Conservation (phyloP, 2,113 vertebrate species). For the Indicator maculatus region DNA sequence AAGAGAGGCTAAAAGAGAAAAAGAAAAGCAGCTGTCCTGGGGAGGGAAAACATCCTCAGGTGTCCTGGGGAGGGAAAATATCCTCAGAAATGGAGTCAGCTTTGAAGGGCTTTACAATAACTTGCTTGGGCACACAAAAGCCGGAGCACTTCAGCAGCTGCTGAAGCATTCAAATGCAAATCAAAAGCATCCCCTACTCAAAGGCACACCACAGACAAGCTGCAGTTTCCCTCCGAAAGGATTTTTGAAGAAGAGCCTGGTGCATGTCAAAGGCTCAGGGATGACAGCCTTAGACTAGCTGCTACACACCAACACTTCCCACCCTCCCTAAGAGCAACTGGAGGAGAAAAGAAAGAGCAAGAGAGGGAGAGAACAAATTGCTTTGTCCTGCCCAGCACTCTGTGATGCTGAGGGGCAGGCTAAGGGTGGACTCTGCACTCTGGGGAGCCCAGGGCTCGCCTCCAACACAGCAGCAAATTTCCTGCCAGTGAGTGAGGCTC, state of each 20-base stretch:
- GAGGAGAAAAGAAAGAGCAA: background rate
- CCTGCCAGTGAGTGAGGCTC: background rate
- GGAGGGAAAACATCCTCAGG: background rate
- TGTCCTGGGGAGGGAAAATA: background rate
- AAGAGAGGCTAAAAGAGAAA: background rate
- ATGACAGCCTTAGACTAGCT: background rate
- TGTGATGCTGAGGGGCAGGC: background rate
- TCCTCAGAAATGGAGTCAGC: background rate
- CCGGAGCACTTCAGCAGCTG: background rate
- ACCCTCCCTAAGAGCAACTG: background rate
- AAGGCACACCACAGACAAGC: background rate
- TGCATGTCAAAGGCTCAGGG: background rate
- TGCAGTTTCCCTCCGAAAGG: background rate
- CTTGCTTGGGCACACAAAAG: background rate
- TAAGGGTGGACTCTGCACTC: background rate
- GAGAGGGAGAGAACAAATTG: background rate
- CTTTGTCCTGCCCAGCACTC: background rate
- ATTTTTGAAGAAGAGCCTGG: background rate
- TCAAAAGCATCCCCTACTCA: background rate
- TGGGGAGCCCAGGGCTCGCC: background rate
- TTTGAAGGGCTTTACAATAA: background rate
- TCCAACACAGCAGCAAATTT: background rate
- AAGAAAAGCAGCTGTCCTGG: background rate
- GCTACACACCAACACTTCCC: background rate
- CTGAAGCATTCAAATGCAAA: conserved; percentile 32